These are phyloP conservation scores for Vicugna pacos DNA, from an alignment of 2,113 vertebrate genomes.

Conservation along the genomic window DNA sequence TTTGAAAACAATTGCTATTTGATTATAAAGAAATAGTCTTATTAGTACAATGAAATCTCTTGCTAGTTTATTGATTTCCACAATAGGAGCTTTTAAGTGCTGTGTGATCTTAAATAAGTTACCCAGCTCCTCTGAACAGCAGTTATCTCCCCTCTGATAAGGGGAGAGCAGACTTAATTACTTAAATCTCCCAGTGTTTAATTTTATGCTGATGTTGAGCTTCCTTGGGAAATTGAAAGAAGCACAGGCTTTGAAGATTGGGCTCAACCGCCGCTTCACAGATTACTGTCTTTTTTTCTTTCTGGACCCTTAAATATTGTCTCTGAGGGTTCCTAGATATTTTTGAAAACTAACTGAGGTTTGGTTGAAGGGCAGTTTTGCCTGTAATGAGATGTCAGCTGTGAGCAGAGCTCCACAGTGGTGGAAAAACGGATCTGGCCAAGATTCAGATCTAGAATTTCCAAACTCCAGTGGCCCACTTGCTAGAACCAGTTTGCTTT, in stretches of 20 bases:
- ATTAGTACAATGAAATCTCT: not conserved
- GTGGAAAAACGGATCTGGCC: not conserved
- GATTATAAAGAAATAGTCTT: conserved; percentile 3
- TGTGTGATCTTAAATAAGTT: not conserved
- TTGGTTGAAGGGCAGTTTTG: conserved; percentile 23
- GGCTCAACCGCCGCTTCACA: not conserved
- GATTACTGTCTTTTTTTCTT: conserved; percentile 21
- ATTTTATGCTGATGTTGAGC: not conserved
- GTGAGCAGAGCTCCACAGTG: not conserved
- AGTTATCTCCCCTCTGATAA: not conserved
- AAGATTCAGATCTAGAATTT: conserved; percentile 16
- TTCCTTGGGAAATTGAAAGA: not conserved
- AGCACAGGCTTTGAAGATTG: not conserved
- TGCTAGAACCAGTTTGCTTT: not conserved
- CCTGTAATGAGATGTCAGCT: not conserved
- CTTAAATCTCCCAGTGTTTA: not conserved
- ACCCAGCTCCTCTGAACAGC: not conserved
- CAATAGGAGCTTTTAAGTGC: not conserved
- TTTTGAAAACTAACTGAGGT: conserved; percentile 40
- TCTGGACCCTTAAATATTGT: not conserved
- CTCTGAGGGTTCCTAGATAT: not conserved
- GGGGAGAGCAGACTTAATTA: not conserved
- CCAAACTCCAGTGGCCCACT: not conserved
- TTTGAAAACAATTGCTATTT: conserved; percentile 13
- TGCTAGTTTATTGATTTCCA: not conserved